Conservation (phyloP, 2,797 vertebrate species). For the Melanotaenia parkinsoni region DNA sequence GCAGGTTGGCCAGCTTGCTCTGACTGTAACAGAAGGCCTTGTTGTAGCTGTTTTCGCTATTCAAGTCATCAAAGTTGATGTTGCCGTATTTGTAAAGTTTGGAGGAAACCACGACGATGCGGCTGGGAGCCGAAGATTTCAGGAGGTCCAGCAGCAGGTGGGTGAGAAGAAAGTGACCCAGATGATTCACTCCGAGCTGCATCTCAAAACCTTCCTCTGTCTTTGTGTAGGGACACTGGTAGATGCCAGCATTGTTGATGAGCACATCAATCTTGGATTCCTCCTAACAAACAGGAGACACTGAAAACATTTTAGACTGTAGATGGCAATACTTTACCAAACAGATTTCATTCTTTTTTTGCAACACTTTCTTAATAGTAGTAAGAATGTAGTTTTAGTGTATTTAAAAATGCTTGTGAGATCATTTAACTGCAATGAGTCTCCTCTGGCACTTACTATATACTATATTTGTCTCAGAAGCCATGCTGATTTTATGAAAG, state of each 20-base stretch:
- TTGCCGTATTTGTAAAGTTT: slow-evolving; percentile 94
- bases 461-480: not conserved
- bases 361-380: not conserved
- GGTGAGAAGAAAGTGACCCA: slow-evolving; percentile 96
- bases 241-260: slow-evolving; percentile 95
- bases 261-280: slow-evolving; percentile 89
- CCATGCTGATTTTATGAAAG: not conserved
- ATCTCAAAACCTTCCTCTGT: slow-evolving; percentile 95
- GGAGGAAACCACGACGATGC: slow-evolving; percentile 92
- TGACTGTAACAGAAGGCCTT: slow-evolving; percentile 93
- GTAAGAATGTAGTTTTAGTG: not conserved
- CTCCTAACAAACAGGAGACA: slow-evolving; percentile 63
- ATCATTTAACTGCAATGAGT: not conserved
- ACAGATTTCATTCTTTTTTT: not conserved
- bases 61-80: slow-evolving; percentile 94
- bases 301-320: not conserved
- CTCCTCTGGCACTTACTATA: not conserved
- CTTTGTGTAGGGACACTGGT: slow-evolving; percentile 93
- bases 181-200: slow-evolving; percentile 95
- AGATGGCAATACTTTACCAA: not conserved
- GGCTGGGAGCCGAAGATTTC: slow-evolving; percentile 90
- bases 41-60: slow-evolving; percentile 89
- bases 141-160: slow-evolving; percentile 90
- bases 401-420: not conserved
- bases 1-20: slow-evolving; percentile 94